Evolutionary conservation across 2,888 invertebrate species (phyloP).

Genomic region (Xanthia togata): DNA sequence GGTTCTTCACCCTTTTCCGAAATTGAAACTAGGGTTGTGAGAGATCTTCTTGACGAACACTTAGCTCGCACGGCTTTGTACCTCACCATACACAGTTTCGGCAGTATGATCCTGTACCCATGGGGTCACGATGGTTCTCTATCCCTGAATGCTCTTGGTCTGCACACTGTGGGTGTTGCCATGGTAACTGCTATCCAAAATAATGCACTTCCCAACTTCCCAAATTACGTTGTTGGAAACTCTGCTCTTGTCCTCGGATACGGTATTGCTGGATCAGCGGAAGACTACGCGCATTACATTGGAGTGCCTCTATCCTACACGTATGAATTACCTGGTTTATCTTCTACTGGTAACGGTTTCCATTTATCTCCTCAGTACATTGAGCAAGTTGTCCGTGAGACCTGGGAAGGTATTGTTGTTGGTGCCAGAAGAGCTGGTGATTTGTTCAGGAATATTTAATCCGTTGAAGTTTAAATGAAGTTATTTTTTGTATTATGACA

Average conservation of each 20-base stretch:
- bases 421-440: constrained; percentile 83
- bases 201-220: constrained; percentile 77
- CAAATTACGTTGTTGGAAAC: constrained; percentile 89
- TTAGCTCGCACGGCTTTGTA: constrained; percentile 91
- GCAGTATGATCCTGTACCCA: constrained; percentile 92
- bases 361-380: constrained; percentile 90
- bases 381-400: constrained; percentile 89
- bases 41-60: constrained; percentile 89
- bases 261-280: constrained; percentile 91
- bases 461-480: neutral
- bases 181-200: constrained; percentile 83
- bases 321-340: constrained; percentile 92
- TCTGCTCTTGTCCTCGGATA: constrained; percentile 88
- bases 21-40: constrained; percentile 91
- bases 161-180: constrained; percentile 82
- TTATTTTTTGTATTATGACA: too few relatives aligned
- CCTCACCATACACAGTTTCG: constrained; percentile 94
- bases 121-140: constrained; percentile 91
- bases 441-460: constrained; percentile 60
- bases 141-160: constrained; percentile 85
- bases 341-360: constrained; percentile 86
- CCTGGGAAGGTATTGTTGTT: constrained; percentile 90
- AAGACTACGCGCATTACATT: constrained; percentile 91
- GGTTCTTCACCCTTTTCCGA: constrained; percentile 92
- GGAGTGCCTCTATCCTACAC: constrained; percentile 91